Evolutionary conservation across 2,888 invertebrate species (phyloP), one percentile per base, ranked within the genome.

Genomic region (Pseudoips prasinana): DNA sequence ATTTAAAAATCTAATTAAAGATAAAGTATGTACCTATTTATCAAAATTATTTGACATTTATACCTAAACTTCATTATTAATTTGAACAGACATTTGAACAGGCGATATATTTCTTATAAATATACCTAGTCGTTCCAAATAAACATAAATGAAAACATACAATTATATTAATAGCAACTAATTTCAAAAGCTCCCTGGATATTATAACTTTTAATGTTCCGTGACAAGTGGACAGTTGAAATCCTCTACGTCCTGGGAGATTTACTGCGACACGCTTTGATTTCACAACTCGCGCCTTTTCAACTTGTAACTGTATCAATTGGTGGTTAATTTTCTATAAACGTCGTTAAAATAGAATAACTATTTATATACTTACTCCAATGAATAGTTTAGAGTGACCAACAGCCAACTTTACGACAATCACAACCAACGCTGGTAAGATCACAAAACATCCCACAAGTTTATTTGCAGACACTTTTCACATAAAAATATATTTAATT

Each of bases 371-470:
- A 86, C 84, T 84, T 68, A 86, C 87, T 79, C 68, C 58, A 72
- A 67, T 50, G 45, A 31, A 44, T 39, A 64, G 41, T 51, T 55
- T 60, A 69, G 58, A 68, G 60, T 64, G 62, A 55, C 50, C 64
- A 53, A 47, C 61, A 45, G 60, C 56, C 58, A 64, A 58, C 57
- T 60, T 55, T 54, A 50, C 38, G 43, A 56, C 23, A 62, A 68
- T 62, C 77, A 75, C 78, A 73, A 73, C 58, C 58, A 62, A 66
- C 44, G 44, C 37, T 33, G 52, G 42, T 25, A 64, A 61, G 72
- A 71, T 68, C 84, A 86, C 86, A 74, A 44, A 83, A 76, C 82
- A 83, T 80, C 76, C 79, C 87, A 86, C 86, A 74, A 79, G 62
- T 73, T 70, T 58, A 51, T 56, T 44, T 7, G 33, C 26, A 44